phyloP scores from a whole-genome alignment of 2,113 vertebrate species.

The Oryzias curvinotus region DNA sequence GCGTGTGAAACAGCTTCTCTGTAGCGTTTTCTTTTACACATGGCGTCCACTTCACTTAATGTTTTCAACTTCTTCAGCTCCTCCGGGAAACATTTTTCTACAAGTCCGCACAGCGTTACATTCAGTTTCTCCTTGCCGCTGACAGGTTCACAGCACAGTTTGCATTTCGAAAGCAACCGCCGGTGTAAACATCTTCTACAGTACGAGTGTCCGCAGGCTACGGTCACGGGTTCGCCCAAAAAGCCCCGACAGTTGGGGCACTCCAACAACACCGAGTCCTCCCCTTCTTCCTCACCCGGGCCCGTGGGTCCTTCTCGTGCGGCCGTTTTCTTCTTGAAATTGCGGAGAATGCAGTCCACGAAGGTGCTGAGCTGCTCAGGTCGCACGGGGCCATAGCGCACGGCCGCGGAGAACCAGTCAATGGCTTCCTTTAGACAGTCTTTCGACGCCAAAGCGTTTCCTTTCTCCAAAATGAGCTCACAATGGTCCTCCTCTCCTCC shows the following conservation, averaged over 20 bases:
- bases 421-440: conserved; percentile 82
- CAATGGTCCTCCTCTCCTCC: conserved; percentile 52
- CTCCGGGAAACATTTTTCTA: conserved; percentile 88
- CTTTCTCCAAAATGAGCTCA: conserved; percentile 66
- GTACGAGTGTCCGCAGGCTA: conserved; percentile 88
- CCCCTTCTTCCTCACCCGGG: neutral
- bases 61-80: conserved; percentile 69
- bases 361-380: conserved; percentile 82
- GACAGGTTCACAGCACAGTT: conserved; percentile 76
- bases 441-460: conserved; percentile 74
- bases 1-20: conserved; percentile 77
- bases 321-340: conserved; percentile 76
- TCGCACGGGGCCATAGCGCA: conserved; percentile 74
- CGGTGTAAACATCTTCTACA: conserved; percentile 84
- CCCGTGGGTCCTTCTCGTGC: neutral
- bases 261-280: conserved; percentile 60
- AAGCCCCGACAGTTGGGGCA: conserved; percentile 84
- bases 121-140: conserved; percentile 55
- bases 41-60: conserved; percentile 74
- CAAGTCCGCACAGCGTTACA: conserved; percentile 82
- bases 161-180: conserved; percentile 79
- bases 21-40: conserved; percentile 76
- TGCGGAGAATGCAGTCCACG: conserved; percentile 84
- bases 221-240: conserved; percentile 83
- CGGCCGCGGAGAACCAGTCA: conserved; percentile 79